Conservation (phyloP, 2,113 vertebrate species). For the Fregetta grallaria region DNA sequence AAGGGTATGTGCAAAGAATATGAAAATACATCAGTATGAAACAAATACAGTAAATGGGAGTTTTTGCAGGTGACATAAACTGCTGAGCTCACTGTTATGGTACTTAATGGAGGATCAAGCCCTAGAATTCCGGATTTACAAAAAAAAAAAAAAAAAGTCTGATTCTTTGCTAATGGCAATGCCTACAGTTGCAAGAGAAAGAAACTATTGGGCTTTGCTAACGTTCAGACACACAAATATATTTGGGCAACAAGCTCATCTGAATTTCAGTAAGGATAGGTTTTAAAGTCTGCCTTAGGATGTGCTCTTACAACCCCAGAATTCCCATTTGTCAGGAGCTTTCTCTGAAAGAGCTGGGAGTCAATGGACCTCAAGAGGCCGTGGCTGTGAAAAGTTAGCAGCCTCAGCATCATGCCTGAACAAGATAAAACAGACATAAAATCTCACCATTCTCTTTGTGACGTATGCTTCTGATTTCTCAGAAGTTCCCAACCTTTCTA, state of each 20-base stretch:
- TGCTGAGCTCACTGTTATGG: not conserved
- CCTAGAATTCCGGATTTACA: not conserved
- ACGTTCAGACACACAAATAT: not conserved
- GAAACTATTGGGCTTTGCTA: not conserved
- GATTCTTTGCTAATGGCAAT: not conserved
- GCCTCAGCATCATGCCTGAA: not conserved
- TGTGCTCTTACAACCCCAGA: not conserved
- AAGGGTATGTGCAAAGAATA: not conserved
- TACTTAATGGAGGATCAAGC: not conserved
- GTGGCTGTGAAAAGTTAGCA: not conserved
- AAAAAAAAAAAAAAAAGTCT: too few relatives aligned
- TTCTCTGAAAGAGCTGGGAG: not conserved
- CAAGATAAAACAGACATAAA: not conserved
- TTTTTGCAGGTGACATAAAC: not conserved
- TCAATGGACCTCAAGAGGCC: not conserved
- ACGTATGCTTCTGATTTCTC: not conserved
- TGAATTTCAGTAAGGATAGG: not conserved
- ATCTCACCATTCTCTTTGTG: not conserved
- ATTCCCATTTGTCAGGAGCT: not conserved
- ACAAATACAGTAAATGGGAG: fast-evolving
- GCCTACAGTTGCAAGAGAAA: not conserved
- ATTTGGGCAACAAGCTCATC: not conserved
- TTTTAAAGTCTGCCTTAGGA: not conserved
- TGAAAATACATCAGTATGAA: not conserved
- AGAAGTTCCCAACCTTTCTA: not conserved